Percentiles rank a stretch among this genome's conserved stretches.
These are phyloP conservation scores for Drosophila prolongata DNA, from an alignment of 2,888 invertebrate genomes.

Conservation along the genomic window DNA sequence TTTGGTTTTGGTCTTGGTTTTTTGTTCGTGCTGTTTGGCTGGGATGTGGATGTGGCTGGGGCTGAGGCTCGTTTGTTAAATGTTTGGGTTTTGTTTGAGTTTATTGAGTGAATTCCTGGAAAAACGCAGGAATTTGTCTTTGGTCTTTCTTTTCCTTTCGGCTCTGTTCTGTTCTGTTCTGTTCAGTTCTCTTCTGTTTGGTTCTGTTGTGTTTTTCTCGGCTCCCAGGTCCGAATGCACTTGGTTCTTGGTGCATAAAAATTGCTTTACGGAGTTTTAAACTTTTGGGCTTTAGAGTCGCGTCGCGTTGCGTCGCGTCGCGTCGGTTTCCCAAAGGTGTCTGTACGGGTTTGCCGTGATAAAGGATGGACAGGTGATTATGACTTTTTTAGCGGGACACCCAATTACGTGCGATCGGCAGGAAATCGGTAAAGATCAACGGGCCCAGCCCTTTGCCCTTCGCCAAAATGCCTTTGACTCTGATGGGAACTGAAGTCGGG, in stretches of 20 bases:
- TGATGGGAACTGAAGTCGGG: conserved; percentile 25
- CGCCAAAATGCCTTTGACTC: conserved; percentile 15
- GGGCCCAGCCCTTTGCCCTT: conserved; percentile 3
- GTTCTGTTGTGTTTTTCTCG: conserved; percentile 15
- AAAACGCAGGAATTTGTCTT: conserved; percentile 80
- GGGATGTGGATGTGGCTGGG: conserved; percentile 16
- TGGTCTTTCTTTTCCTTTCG: conserved; percentile 55
- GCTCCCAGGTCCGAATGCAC: conserved; percentile 28
- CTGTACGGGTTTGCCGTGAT: conserved; percentile 65
- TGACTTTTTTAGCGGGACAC: conserved; percentile 67
- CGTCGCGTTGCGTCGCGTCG: conserved; percentile 22
- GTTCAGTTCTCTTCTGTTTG: conserved; percentile 9
- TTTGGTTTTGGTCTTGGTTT: conserved; percentile 48
- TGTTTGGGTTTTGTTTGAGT: conserved; percentile 79
- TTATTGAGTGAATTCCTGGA: conserved; percentile 82
- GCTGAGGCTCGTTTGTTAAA: conserved; percentile 73
- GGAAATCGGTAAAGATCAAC: conserved; percentile 48
- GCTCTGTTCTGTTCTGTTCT: conserved; percentile 15
- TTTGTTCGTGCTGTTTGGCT: conserved; percentile 15
- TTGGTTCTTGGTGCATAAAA: conserved; percentile 56
- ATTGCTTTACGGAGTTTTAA: conserved; percentile 49
- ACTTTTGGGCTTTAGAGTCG: conserved; percentile 1
- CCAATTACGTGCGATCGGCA: conserved; percentile 56
- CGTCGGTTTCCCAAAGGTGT: conserved; percentile 63
- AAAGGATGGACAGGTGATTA: conserved; percentile 75